These are phyloP conservation scores for Teinopalpus imperialis DNA, from an alignment of 2,888 invertebrate species.

Conservation along the genomic window DNA sequence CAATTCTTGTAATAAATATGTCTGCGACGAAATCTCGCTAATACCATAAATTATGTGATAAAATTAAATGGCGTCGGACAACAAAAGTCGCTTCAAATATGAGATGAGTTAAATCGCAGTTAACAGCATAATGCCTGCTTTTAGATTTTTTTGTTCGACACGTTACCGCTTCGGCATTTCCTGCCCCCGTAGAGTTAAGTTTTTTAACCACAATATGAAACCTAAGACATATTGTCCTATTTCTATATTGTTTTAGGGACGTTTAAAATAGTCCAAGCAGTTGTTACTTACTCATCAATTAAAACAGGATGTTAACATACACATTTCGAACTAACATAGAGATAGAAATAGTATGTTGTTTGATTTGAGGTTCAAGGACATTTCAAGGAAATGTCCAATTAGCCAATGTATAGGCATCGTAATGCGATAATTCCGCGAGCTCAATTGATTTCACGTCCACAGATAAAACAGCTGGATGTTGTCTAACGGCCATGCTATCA, in stretches of 20 bases:
- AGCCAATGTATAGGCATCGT: conserved; percentile 62
- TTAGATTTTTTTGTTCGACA: conserved; percentile 74
- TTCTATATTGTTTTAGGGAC: conserved; percentile 35
- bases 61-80: conserved; percentile 68
- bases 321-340: neutral
- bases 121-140: conserved; percentile 74
- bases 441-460: conserved; percentile 71
- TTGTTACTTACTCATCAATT: conserved; percentile 13
- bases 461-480: conserved; percentile 73
- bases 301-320: neutral
- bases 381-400: conserved; percentile 69
- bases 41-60: conserved; percentile 52
- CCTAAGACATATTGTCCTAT: conserved; percentile 43
- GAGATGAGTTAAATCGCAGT: conserved; percentile 77
- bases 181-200: conserved; percentile 57
- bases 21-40: conserved; percentile 26
- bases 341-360: conserved; percentile 1
- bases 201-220: conserved; percentile 27
- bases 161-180: conserved; percentile 73
- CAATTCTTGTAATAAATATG: conserved; percentile 13
- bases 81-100: conserved; percentile 71
- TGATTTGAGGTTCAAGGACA: conserved; percentile 33
- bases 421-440: conserved; percentile 73
- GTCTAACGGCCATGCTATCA: conserved; percentile 67
- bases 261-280: conserved; percentile 23